Evolutionary conservation across 2,797 vertebrate species (phyloP), one percentile per base, ranked within the genome.

Genomic region (Craterocephalus amniculus): DNA sequence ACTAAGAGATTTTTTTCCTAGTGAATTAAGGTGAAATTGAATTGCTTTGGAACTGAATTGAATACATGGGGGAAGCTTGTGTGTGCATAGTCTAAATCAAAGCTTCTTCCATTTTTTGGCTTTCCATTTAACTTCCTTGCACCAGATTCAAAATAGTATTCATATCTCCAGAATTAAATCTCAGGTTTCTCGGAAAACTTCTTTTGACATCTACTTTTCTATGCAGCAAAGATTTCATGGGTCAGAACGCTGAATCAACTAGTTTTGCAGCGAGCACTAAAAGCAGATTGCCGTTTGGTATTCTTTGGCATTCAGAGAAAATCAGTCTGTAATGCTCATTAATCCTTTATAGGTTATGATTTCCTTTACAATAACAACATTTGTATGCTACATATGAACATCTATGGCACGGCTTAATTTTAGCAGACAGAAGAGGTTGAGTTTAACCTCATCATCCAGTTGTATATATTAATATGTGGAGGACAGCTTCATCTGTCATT

Each of bases 101-200:
- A 68, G 26, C 78, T 81, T 84, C 67, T 73, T 68, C 81, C 43
- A 65, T 83, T 83, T 79, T 54, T 61, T 57, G 58, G 67, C 68
- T 63, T 71, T 79, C 78, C 80, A 78, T 90, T 89, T 88, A 81
- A 89, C 89, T 91, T 89, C 66, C 26, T 12, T 58, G 77, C 72
- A 67, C 59, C 27, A 10, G 72, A 66, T 85, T 84, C 14, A 48
- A 83, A 92, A 91, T 91, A 62, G 80, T 72, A 85, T 91, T 90
- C 81, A 87, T 94, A 91, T 92, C 89, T 89, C 75, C 10, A 51
- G 85, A 92, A 93, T 90, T 93, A 81, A 88, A 92, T 94, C 86
- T 89, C 64, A 55, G 78, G 78, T 84, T 63, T 83, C 78, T 88
- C 58, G 32, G 72, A 81, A 88, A 90, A 88, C 75, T 43, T 85